Base-by-base conservation (phyloP, 2,888 invertebrate genomes). In the Bellardia bayeri region DNA sequence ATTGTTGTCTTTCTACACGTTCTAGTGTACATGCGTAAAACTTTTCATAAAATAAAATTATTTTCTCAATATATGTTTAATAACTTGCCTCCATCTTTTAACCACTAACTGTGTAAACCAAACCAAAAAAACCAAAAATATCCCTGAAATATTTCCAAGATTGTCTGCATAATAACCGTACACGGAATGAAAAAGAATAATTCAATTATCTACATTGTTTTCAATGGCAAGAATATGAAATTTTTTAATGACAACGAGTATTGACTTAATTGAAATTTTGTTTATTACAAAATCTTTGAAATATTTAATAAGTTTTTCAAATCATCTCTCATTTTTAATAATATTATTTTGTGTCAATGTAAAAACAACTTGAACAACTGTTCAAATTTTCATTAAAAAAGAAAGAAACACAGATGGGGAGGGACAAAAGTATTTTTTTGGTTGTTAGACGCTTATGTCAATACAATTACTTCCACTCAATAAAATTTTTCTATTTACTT, bases 401-500 rank as follows among this genome's bases (percentile, higher is more conserved):
- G 8, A 69, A 16, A 64, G 3, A 40, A 0, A 61, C 30, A 49
- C 49, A 69, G n/a, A 66, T 8, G 54, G 16, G 33, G 23, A 8
- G 42, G 42, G 3, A 16, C 49, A 75, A 51, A 63, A 30, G 13
- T 82, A 45, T 45, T 4, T 16, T 71, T 68, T 49, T 58, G 51
- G 54, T 64, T 76, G 61, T 68, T 82, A 85, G 78, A 85, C 82
- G 79, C 82, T 87, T 85, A 66, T 79, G 85, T 80, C 87, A 85
- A 87, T 87, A 82, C 82, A 79, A 85, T 87, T 87, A 85, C 64
- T 87, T 85, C 85, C 87, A 85, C 87, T 87, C 79, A 87, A 87
- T 87, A 85, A 82, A 83, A 66, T 85, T 87, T 87, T 85, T 87
- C 85, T 87, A 85, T 85, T 87, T 87, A 85, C 87, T 87, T 87